Evolutionary conservation across 1,140 invertebrate species (phyloP).

Genomic region (Zaprionus gabonicus): DNA sequence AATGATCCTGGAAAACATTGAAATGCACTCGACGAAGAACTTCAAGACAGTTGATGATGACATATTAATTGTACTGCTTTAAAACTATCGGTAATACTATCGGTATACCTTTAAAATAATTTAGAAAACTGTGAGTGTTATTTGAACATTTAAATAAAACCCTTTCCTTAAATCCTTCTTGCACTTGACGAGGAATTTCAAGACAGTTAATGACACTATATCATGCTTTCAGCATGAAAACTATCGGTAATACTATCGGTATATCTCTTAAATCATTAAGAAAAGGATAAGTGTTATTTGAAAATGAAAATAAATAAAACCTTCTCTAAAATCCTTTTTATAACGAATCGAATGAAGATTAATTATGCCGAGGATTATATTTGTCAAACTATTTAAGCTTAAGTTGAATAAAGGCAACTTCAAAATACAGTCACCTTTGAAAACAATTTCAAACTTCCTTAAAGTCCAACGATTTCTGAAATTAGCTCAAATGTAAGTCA

Average conservation of each 20-base stretch:
- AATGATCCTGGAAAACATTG: constrained; percentile 12
- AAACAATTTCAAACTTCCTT: not conserved
- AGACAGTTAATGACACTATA: not conserved
- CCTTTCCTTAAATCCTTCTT: no score
- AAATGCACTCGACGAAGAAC: not conserved
- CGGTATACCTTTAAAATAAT: not conserved
- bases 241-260: not conserved
- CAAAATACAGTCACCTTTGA: not conserved
- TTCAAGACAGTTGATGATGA: not conserved
- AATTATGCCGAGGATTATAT: no score
- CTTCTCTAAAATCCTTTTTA: no score
- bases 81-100: not conserved
- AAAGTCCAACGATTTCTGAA: not conserved
- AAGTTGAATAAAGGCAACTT: not conserved
- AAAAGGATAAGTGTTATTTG: not conserved
- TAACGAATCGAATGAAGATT: no score
- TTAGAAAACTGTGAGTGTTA: not conserved
- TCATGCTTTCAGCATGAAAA: not conserved
- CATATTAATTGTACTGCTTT: not conserved
- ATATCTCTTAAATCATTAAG: not conserved
- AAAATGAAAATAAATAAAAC: not conserved
- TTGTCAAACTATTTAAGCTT: no score
- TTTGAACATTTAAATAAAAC: not conserved
- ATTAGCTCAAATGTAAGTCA: not conserved
- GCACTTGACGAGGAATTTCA: not conserved